These are phyloP conservation scores for Platysteira castanea DNA, from an alignment of 2,113 vertebrate species.

Conservation along the genomic window DNA sequence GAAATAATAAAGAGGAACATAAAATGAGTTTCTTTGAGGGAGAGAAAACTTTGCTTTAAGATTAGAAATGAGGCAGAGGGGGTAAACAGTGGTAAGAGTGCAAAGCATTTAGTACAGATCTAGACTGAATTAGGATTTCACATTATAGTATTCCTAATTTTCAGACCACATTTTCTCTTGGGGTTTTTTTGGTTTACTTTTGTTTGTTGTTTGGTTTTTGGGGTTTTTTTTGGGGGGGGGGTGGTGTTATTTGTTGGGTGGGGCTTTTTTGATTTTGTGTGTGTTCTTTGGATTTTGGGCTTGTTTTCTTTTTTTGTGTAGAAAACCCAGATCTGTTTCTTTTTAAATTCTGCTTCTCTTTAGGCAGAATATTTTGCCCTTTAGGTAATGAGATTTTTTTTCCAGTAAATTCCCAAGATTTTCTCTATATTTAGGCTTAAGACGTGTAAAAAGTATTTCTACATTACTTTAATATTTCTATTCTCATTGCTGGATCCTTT, in stretches of 20 bases:
- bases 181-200: accelerated
- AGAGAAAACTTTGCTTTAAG: not conserved
- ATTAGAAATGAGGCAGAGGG: not conserved
- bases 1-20: not conserved
- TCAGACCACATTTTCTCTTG: not conserved
- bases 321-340: not conserved
- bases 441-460: not conserved
- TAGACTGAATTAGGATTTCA: not conserved
- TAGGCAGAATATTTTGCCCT: not conserved
- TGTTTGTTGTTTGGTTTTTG: accelerated
- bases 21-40: not conserved
- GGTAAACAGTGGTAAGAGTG: not conserved
- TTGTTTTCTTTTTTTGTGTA: not conserved
- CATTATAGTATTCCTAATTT: not conserved
- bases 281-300: not conserved
- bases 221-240: accelerated
- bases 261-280: not conserved
- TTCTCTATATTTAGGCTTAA: not conserved
- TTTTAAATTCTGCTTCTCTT: not conserved
- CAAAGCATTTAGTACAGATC: not conserved
- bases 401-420: not conserved
- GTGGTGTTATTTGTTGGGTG: accelerated
- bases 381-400: not conserved
- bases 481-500: not conserved
- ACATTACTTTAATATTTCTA: not conserved